Evolutionary conservation across 2,888 invertebrate genomes (phyloP), one percentile per base, ranked within the genome.

Genomic region (Tenthredo scrophulariae): DNA sequence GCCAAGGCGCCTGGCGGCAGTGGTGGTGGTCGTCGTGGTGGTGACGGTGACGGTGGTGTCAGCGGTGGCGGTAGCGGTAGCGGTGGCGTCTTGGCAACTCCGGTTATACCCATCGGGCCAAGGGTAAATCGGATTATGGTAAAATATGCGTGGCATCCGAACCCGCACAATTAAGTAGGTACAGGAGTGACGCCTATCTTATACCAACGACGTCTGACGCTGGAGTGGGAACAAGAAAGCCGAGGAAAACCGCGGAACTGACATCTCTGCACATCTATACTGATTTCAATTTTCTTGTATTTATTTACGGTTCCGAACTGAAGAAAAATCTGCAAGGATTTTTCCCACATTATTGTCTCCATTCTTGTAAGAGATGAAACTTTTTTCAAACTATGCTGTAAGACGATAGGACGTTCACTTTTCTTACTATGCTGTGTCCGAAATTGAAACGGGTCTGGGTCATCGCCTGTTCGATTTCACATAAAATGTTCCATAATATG

Each of bases 111-210:
- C 83, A 50, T 67, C 70, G 83, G 83, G 46, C 83, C 67, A 33
- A n/a, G 83, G 70, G 67, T 83, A 67, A 83, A 83, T 83, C 83
- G 46, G 83, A 83, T 83, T 83, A 83, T 83, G 83, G 83, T 67
- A 67, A 83, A 83, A 83, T 83, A 83, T 83, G 83, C 83, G 83
- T 65, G 67, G 83, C 83, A 83, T 83, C 67, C 67, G 83, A 83
- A 83, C 83, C 83, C 83, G 43, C 67, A 67, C 83, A 67, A 83
- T 83, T 65, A 83, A 70, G 83, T 70, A 83, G 83, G 67, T 83
- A 67, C 67, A 50, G 29, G 26, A 43, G 26, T 80, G 58, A 80
- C 58, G 40, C 80, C 80, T 80, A 40, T 40, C 37, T 22, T n/a
- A n/a, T 67, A 46, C 29, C 83, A 40, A 29, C 83, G 65, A 65